Percentiles rank a stretch among this genome's conserved stretches.
phyloP scores from a whole-genome alignment of 2,888 invertebrate genomes.

The Octodonta nipae region DNA sequence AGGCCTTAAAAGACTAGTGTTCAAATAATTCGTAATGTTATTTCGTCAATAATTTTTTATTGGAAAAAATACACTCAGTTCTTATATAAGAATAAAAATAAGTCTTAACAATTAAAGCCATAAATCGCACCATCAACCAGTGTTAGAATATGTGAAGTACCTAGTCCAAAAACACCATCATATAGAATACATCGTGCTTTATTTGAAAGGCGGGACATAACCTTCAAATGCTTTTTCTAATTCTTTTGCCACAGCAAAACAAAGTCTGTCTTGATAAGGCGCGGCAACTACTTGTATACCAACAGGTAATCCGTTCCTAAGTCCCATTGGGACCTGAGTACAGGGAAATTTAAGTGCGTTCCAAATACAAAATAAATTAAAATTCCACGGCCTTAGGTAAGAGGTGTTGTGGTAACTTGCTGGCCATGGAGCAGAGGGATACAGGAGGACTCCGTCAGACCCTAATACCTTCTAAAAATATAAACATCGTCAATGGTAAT shows the following conservation, averaged over 20 bases:
- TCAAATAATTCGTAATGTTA: too few species aligned
- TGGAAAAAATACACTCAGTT: too few species aligned
- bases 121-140: too few species aligned
- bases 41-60: too few species aligned
- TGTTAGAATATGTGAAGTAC: too few species aligned
- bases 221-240: conserved; percentile 59
- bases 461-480: conserved; percentile 52
- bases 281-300: conserved; percentile 69
- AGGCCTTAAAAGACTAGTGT: too few species aligned
- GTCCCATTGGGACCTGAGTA: conserved; percentile 72
- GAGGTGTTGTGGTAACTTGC: conserved; percentile 75
- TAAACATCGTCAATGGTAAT: conserved; percentile 5
- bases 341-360: conserved; percentile 72
- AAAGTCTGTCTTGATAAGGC: conserved; percentile 56
- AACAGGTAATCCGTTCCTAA: conserved; percentile 57
- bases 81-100: too few species aligned
- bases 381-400: conserved; percentile 66
- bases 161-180: too few species aligned
- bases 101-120: too few species aligned
- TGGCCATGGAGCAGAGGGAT: conserved; percentile 64
- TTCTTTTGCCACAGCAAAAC: conserved; percentile 59
- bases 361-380: conserved; percentile 72
- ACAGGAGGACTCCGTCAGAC: conserved; percentile 67
- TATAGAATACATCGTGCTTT: too few species aligned
- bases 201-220: conserved; percentile 46